Conservation (phyloP, 1,140 invertebrate species). For the Drosophila kikkawai region DNA sequence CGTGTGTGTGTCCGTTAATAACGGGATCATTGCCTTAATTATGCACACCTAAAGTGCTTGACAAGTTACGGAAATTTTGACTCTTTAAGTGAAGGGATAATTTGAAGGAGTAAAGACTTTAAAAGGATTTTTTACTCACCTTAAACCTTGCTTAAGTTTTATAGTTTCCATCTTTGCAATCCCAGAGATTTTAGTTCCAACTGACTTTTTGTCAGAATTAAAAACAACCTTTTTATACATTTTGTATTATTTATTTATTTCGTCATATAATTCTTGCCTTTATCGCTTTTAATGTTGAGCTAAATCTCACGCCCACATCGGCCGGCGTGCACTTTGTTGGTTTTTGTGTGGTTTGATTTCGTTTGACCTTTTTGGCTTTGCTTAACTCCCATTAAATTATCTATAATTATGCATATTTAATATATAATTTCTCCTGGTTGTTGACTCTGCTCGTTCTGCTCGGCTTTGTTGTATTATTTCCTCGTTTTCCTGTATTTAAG, state of each 20-base stretch:
- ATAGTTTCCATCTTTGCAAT: not conserved
- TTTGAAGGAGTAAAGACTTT: not conserved
- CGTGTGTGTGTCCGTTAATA: constrained; percentile 38
- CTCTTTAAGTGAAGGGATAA: not conserved
- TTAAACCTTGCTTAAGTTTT: too few relatives aligned
- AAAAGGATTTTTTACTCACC: not conserved
- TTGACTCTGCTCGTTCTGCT: constrained; percentile 33
- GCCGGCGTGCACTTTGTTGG: constrained; percentile 56
- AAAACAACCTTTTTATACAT: constrained; percentile 21
- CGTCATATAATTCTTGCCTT: constrained; percentile 78
- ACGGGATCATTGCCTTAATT: constrained; percentile 58
- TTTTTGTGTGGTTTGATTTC: constrained; percentile 74
- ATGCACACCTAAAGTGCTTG: constrained; percentile 43
- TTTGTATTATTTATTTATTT: constrained; percentile 73
- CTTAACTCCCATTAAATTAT: constrained; percentile 71
- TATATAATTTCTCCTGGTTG: constrained; percentile 48
- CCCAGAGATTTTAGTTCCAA: not conserved
- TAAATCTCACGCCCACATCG: constrained; percentile 67
- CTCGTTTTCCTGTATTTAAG: constrained; percentile 72
- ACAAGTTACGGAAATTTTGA: constrained; percentile 3
- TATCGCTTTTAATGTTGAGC: constrained; percentile 76
- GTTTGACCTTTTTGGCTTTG: constrained; percentile 56
- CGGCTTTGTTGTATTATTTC: constrained; percentile 31
- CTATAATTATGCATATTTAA: constrained; percentile 69
- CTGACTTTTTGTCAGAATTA: not conserved